Base-by-base conservation (phyloP, 2,797 vertebrate species). In the Enteromius afrohamiltoni region DNA sequence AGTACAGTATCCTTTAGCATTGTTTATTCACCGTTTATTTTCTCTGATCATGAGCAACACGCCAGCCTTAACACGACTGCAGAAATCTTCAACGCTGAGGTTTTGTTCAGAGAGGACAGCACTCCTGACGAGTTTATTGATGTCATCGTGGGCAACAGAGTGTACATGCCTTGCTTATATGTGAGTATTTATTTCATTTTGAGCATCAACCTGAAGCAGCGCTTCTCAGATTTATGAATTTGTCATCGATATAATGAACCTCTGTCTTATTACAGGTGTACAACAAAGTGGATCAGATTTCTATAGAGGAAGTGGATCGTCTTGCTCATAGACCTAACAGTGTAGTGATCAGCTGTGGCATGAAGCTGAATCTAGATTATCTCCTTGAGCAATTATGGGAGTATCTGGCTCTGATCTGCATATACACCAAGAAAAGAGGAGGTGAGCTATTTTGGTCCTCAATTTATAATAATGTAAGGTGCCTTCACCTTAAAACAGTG, bases 11-110 rank as follows among this genome's bases (percentile, higher is more conserved):
- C 98, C 97, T 97, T 96, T 40, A 68, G 17, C 26, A 5, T 7
- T 45, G 69, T 76, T 34, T 31, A 11, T 53, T 45, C 42, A 40
- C 4, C 1, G 21, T 53, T 34, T 40, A 16, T 16, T 74, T 19
- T 10, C 40, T 53, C 2, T 6, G 47, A 77, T 29, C 17, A 16
- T 9, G 47, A 70, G 6, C 31, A 7, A 31, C 13, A n/a, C 7
- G 0, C 21, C 51, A 84, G 47, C 91, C 87, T 95, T 93, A 92
- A 94, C 89, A 0, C 16, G 21, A 73, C 83, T 73, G 88, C 91
- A 99, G 98, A 99, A 96, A 99, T 99, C 94, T 99, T 99, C 93
- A 99, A 99, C 0, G 98, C 98, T 0, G 98, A 99, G 88, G 96
- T 99, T 19, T 96, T 99, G 60, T 99, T 99, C 93, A 93, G 98